phyloP scores from a whole-genome alignment of 2,797 vertebrate species.

The Amblyopsis hoosieri region DNA sequence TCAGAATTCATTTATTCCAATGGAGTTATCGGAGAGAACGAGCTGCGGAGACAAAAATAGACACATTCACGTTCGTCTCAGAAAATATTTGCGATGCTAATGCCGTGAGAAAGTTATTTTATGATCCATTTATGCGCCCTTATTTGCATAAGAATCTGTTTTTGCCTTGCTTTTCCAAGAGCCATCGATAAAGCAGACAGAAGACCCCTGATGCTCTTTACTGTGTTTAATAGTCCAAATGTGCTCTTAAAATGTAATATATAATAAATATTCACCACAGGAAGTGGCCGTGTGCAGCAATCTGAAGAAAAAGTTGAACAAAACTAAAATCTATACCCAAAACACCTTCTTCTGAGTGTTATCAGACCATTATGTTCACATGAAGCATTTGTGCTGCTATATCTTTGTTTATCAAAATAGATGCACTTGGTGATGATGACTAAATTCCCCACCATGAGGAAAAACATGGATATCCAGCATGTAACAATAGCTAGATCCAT shows the following conservation, averaged over 20 bases:
- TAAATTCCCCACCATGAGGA: conserved; percentile 56
- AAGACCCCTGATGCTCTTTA: conserved; percentile 57
- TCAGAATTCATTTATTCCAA: conserved; percentile 77
- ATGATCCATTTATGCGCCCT: conserved; percentile 53
- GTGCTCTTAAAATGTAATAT: conserved; percentile 39
- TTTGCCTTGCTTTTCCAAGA: conserved; percentile 41
- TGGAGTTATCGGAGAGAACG: conserved; percentile 66
- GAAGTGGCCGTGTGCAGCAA: conserved; percentile 37
- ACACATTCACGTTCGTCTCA: conserved; percentile 65
- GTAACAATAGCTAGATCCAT: conserved; percentile 37
- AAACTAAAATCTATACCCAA: conserved; percentile 43
- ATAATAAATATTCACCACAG: conserved; percentile 48
- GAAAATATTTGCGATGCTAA: conserved; percentile 74
- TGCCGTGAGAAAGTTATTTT: conserved; percentile 58
- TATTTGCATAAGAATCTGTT: conserved; percentile 73
- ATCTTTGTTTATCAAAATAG: conserved; percentile 68
- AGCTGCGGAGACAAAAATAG: conserved; percentile 71
- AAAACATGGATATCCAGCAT: conserved; percentile 49
- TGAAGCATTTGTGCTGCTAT: conserved; percentile 45
- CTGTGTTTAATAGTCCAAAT: conserved; percentile 58
- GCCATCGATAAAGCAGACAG: conserved; percentile 53
- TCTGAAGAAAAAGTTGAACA: conserved; percentile 35
- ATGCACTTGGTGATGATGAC: conserved; percentile 62
- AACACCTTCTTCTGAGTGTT: conserved; percentile 34
- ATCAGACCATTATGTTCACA: conserved; percentile 56